These are phyloP conservation scores for Acanthopagrus latus DNA, from an alignment of 2,797 vertebrate genomes.

Conservation along the genomic window DNA sequence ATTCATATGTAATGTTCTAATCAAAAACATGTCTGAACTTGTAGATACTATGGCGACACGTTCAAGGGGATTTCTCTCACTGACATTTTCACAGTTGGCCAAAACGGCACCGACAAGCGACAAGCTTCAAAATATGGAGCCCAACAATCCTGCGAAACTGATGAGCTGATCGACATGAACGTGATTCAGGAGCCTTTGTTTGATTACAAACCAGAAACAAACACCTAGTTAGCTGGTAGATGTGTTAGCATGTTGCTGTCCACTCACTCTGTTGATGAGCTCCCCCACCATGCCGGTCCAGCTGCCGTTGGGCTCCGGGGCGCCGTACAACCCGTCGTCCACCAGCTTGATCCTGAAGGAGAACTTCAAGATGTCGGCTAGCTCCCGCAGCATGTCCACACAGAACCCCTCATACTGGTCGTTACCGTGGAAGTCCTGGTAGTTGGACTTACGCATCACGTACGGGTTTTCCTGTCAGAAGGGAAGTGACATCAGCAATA, in stretches of 20 bases:
- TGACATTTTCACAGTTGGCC: too few relatives aligned
- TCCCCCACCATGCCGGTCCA: slow-evolving; percentile 97
- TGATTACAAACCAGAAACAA: too few relatives aligned
- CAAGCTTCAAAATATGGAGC: too few relatives aligned
- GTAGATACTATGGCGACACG: too few relatives aligned
- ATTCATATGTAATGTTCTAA: too few relatives aligned
- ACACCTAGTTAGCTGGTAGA: too few relatives aligned
- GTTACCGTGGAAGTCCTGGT: slow-evolving; percentile 86
- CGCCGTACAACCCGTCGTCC: slow-evolving; percentile 92
- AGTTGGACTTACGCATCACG: slow-evolving; percentile 90
- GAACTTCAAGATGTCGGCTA: slow-evolving; percentile 91
- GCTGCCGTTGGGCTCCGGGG: slow-evolving; percentile 92
- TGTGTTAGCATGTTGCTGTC: not conserved
- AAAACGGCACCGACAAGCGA: too few relatives aligned
- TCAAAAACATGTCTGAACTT: too few relatives aligned
- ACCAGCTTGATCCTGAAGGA: slow-evolving; percentile 92
- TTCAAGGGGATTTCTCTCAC: too few relatives aligned
- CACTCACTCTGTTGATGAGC: slow-evolving; percentile 92
- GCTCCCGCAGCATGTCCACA: slow-evolving; percentile 93
- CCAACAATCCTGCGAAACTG: too few relatives aligned
- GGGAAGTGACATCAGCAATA: not conserved
- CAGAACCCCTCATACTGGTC: slow-evolving; percentile 94
- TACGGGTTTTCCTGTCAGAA: slow-evolving; percentile 91
- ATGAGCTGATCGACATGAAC: not conserved
- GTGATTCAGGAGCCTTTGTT: not conserved